Evolutionary conservation across 2,888 invertebrate species (phyloP).

Genomic region (Drosophila meridionalis): DNA sequence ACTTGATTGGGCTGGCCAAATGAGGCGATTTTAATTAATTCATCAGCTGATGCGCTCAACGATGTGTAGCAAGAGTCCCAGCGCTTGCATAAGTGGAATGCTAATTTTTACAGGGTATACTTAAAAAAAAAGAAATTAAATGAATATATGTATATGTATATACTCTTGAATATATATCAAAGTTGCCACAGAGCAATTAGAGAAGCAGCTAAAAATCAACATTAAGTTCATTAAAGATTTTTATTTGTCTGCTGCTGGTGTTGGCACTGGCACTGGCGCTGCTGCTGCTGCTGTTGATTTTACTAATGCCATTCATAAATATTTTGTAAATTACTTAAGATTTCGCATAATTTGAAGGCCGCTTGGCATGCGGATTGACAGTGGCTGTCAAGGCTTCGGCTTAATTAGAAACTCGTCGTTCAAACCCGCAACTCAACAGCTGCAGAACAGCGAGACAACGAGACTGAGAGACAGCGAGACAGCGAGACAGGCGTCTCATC

Average conservation of each 20-base stretch:
- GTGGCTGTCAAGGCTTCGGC: constrained; percentile 68
- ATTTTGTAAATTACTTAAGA: constrained; percentile 76
- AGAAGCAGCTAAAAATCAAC: constrained; percentile 47
- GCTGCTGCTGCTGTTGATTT: constrained; percentile 64
- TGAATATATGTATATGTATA: not conserved
- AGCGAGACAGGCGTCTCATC: constrained; percentile 14
- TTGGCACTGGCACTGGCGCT: not conserved
- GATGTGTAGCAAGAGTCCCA: constrained; percentile 37
- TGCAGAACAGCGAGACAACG: constrained; percentile 14
- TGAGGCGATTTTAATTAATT: constrained; percentile 81
- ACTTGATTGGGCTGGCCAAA: constrained; percentile 71
- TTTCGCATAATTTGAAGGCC: constrained; percentile 77
- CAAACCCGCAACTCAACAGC: constrained; percentile 41
- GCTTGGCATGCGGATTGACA: constrained; percentile 61
- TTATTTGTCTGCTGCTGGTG: constrained; percentile 55
- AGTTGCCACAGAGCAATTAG: constrained; percentile 52
- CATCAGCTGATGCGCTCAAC: constrained; percentile 57
- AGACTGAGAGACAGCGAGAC: not conserved
- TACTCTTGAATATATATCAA: constrained; percentile 5
- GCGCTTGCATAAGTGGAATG: constrained; percentile 19
- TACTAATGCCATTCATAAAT: constrained; percentile 67
- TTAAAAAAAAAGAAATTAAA: constrained; percentile 12
- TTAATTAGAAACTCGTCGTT: constrained; percentile 75
- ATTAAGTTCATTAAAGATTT: constrained; percentile 66
- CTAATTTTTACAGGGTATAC: constrained; percentile 57